phyloP scores from a whole-genome alignment of 2,113 vertebrate species.

The Tachycineta bicolor region DNA sequence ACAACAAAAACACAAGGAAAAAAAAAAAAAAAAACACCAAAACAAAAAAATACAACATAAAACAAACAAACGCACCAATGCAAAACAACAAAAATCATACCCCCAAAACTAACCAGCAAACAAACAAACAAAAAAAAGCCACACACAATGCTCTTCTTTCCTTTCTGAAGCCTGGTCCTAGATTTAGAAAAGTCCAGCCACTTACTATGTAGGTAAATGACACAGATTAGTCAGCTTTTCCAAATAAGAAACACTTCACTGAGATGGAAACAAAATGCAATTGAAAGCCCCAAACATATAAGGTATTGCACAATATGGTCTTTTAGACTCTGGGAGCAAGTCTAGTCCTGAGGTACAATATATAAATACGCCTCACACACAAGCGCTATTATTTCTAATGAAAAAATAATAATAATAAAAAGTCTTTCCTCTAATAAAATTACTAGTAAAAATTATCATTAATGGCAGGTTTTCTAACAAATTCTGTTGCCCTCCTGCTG shows the following conservation, averaged over 20 bases:
- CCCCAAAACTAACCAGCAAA: not conserved
- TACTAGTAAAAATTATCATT: conserved; percentile 23
- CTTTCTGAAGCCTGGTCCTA: not conserved
- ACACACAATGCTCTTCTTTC: not conserved
- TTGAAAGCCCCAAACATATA: not conserved
- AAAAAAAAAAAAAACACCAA: too few species aligned
- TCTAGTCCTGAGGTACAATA: not conserved
- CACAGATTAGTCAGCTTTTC: not conserved
- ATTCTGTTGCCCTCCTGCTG: conserved; percentile 41
- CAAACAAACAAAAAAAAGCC: not conserved
- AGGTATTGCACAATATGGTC: not conserved
- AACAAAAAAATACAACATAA: not conserved
- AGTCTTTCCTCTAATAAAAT: conserved; percentile 28
- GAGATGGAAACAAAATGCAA: not conserved
- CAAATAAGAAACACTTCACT: not conserved
- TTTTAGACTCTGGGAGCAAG: not conserved
- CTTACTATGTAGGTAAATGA: not conserved
- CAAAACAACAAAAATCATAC: not conserved
- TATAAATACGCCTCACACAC: not conserved
- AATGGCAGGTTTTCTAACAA: conserved; percentile 24
- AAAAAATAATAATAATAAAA: conserved; percentile 28
- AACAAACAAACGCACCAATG: not conserved
- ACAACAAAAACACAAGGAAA: too few species aligned
- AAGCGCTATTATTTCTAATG: not conserved
- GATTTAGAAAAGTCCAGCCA: not conserved